A percentile compares a stretch with the other conserved stretches of the same genome.
phyloP scores from a whole-genome alignment of 2,888 invertebrate genomes.

The Acanthosoma haemorrhoidale region DNA sequence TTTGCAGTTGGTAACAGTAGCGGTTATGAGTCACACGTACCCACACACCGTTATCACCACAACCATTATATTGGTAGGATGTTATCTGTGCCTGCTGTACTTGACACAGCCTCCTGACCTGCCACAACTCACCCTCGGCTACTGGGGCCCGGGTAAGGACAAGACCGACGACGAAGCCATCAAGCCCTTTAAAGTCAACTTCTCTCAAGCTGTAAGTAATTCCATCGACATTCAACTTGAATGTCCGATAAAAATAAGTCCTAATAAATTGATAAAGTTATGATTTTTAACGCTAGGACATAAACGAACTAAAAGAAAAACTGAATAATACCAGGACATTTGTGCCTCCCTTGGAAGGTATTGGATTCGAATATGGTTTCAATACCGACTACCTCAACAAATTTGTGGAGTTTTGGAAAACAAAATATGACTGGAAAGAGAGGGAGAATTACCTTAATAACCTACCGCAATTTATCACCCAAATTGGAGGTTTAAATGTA shows the following conservation, averaged over 20 bases:
- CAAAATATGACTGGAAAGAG: slow-evolving; percentile 65
- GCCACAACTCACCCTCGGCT: slow-evolving; percentile 41
- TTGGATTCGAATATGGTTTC: slow-evolving; percentile 55
- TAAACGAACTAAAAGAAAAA: slow-evolving; percentile 57
- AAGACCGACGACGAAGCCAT: slow-evolving; percentile 52
- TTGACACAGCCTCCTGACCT: not conserved
- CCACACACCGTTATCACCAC: too few relatives aligned
- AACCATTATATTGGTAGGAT: too few relatives aligned
- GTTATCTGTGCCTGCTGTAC: too few relatives aligned
- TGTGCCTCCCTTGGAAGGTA: slow-evolving; percentile 53
- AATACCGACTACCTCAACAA: slow-evolving; percentile 61
- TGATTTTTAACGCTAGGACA: slow-evolving; percentile 48
- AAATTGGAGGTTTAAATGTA: slow-evolving; percentile 61
- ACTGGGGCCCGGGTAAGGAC: slow-evolving; percentile 57
- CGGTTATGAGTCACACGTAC: too few relatives aligned
- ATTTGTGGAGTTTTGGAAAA: slow-evolving; percentile 72
- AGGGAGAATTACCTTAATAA: slow-evolving; percentile 66
- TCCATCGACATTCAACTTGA: too few relatives aligned
- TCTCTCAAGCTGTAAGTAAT: slow-evolving; percentile 56
- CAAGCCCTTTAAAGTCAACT: slow-evolving; percentile 56
- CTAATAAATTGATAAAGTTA: too few relatives aligned
- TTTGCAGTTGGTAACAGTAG: too few relatives aligned
- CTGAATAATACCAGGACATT: slow-evolving; percentile 53
- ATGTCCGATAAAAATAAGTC: too few relatives aligned
- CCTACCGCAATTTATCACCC: slow-evolving; percentile 68